These are phyloP conservation scores for Drosophila fuyamai DNA, from an alignment of 1,140 invertebrate genomes.

Conservation along the genomic window DNA sequence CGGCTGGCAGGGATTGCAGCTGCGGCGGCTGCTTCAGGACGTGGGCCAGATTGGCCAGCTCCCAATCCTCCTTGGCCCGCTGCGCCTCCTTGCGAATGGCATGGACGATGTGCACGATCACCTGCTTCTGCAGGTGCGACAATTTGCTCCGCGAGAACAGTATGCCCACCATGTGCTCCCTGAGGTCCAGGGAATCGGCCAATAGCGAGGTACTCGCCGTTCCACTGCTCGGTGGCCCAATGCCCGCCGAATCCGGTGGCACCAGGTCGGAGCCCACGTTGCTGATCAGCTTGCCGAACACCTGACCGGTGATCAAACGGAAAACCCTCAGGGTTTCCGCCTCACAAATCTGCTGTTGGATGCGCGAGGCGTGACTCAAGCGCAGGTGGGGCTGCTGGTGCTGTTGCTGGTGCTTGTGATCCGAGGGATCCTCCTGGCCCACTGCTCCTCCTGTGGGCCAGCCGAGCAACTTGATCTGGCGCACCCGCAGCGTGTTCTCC, in stretches of 20 bases:
- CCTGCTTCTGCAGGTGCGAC: slow-evolving; percentile 97
- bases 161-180: slow-evolving; percentile 98
- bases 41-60: slow-evolving; percentile 85
- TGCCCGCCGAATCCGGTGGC: slow-evolving; percentile 31
- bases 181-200: slow-evolving; percentile 88
- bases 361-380: slow-evolving; percentile 85
- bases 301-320: slow-evolving; percentile 93
- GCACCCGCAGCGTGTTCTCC: slow-evolving; percentile 94
- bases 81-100: slow-evolving; percentile 95
- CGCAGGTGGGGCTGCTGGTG: slow-evolving; percentile 46
- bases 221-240: slow-evolving; percentile 5
- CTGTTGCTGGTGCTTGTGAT: slow-evolving; percentile 18
- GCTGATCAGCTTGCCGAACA: slow-evolving; percentile 95
- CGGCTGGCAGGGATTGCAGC: slow-evolving; percentile 1
- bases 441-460: slow-evolving; percentile 45
- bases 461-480: slow-evolving; percentile 89
- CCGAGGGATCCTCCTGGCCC: slow-evolving; percentile 11
- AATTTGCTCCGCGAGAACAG: slow-evolving; percentile 97
- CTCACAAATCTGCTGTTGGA: slow-evolving; percentile 95
- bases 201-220: slow-evolving; percentile 57
- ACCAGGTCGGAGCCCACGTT: slow-evolving; percentile 42
- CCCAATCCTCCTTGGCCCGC: slow-evolving; percentile 95
- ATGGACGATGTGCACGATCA: slow-evolving; percentile 96
- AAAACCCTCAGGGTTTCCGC: slow-evolving; percentile 97
- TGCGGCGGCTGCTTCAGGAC: slow-evolving; percentile 75